These are phyloP conservation scores for Caenorhabditis japonica DNA, from an alignment of 2,888 invertebrate genomes.

Conservation along the genomic window DNA sequence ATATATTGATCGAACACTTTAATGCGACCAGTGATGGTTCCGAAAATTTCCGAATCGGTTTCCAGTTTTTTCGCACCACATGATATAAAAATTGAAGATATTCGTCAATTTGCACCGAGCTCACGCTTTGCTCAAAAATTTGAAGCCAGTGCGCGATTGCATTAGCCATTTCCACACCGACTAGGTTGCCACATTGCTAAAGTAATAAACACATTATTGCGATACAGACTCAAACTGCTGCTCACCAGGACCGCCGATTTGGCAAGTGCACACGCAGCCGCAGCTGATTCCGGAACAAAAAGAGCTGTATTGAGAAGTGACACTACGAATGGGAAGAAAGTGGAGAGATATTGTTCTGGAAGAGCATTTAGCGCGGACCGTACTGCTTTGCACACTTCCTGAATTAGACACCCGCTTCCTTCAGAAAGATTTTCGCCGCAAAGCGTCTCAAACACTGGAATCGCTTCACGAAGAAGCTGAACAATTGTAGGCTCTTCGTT, in stretches of 20 bases:
- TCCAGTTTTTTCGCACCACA: constrained; percentile 59
- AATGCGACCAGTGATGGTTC: constrained; percentile 31
- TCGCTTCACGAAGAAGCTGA: constrained; percentile 51
- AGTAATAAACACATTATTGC: not conserved
- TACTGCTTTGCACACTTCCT: constrained; percentile 57
- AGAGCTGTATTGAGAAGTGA: constrained; percentile 50
- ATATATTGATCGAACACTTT: constrained; percentile 34
- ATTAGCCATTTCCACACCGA: constrained; percentile 34
- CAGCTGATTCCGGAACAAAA: constrained; percentile 28
- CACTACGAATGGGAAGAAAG: constrained; percentile 54
- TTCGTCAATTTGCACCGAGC: constrained; percentile 46
- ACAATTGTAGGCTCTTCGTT: constrained; percentile 49
- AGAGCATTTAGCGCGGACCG: constrained; percentile 30
- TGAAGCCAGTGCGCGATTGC: constrained; percentile 46
- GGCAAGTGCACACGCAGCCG: constrained; percentile 52
- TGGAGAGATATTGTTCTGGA: constrained; percentile 20
- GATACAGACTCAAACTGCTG: too few relatives aligned
- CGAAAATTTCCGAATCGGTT: constrained; percentile 26
- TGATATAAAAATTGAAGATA: constrained; percentile 52
- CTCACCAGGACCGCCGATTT: constrained; percentile 58
- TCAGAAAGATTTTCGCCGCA: not conserved
- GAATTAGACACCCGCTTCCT: constrained; percentile 14
- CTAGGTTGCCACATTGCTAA: constrained; percentile 26
- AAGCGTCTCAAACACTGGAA: constrained; percentile 53
- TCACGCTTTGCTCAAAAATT: constrained; percentile 25